Base-by-base conservation (phyloP, 2,888 invertebrate species). In the Marronus borbonicus region DNA sequence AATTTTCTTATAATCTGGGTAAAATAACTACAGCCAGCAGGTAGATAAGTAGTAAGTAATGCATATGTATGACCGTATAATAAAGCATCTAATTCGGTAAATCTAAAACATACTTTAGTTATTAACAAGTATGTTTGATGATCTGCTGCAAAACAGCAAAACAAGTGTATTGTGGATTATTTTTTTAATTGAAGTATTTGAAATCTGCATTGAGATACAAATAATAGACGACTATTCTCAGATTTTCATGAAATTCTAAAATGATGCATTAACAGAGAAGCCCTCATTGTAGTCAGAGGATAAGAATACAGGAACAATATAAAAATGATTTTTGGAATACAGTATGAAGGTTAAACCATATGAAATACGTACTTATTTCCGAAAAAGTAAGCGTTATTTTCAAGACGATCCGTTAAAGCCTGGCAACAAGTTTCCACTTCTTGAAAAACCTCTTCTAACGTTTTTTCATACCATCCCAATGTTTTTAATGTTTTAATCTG, bases 361-460 rank as follows among this genome's bases (percentile, higher is more conserved):
- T 31, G 31, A 72, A 55, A 55, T 76, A 91, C 92, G 92, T 88
- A 94, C 94, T 89, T 90, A 77, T 93, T 91, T 7, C 94, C 95
- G 88, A 95, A 97, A 89, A 98, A 98, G 87, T 93, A 97, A 64
- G 92, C 91, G 76, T 93, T 93, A 28, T 94, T 93, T 5, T 94
- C 96, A 0, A 99, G 90, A 81, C 97, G 93, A 83, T 95, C 94
- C 68, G 96, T 95, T 4, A 99, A 89, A 0, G 97, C 95, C 83
- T 94, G 93, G 84, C 98, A 98, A 86, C 97, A 97, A 82, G 94
- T 95, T 83, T 94, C 94, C 1, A 96, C 94, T 86, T 95, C 94
- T 70, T 92, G 89, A 78, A 93, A 90, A 44, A 97, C 96, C 86
- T 96, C 94, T 0, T 95, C 93, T 24, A 95, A 85, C 0, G 92